Evolutionary conservation across 2,888 invertebrate genomes (phyloP), one percentile per base, ranked within the genome.

Genomic region (Luperina testacea): DNA sequence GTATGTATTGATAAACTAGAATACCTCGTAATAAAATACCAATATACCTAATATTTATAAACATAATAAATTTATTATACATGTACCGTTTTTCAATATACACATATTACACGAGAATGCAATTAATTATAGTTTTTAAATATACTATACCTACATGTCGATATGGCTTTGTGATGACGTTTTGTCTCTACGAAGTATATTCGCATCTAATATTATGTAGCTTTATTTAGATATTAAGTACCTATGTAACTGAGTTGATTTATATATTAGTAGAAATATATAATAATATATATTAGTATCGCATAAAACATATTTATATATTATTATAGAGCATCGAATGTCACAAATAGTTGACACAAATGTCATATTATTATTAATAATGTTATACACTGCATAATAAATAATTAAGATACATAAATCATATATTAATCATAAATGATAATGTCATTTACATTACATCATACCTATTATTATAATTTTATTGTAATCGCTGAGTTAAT

Each of bases 281-380:
- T 32, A 63, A 17, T 64, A 51, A 32, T 51, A 51, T 24, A 20
- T 59, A 51, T 38, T 67, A 57, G n/a, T 75, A 63, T 67, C 38
- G 27, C 32, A 27, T 78, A 65, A 38, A 73, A 83, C 45, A 65
- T 72, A 48, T 74, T 63, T 48, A 32, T 69, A 27, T 27, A 7
- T 51, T 57, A 80, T 2, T 59, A 73, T 48, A 59, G 82, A 82
- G 70, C 82, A 86, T 82, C 72, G 70, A 73, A 86, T 68, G 78
- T 82, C 84, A 82, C 86, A 86, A 83, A 85, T 74, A 67, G 64
- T 57, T 57, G 69, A 76, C 76, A 81, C 71, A 73, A 82, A 85
- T 73, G 75, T 82, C 86, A 78, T 70, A 72, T 65, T 84, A 73
- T 63, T 73, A 74, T 72, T 77, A 71, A 76, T 77, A 78, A 78